Percentiles rank a stretch among this genome's conserved stretches.
Conservation (phyloP, 1,140 invertebrate genomes). For the Heterodera carotae region DNA sequence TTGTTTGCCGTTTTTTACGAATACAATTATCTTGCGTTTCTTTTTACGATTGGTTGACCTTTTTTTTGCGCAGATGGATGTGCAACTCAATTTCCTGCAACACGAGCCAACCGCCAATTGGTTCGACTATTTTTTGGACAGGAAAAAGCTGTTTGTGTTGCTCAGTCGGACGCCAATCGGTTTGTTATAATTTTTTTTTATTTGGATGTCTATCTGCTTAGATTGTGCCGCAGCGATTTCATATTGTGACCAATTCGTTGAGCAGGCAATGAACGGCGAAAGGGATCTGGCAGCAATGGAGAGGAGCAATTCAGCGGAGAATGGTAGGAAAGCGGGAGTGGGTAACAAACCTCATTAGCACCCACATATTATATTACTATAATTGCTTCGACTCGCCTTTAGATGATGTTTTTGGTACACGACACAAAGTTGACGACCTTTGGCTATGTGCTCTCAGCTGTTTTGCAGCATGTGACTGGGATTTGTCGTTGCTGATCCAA, state of each 20-base stretch:
- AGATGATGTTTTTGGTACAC: conserved; percentile 33
- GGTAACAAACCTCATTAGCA: too few species aligned
- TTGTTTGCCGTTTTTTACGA: not conserved
- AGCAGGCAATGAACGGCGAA: conserved; percentile 35
- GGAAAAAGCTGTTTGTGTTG: conserved; percentile 33
- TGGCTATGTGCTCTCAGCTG: conserved; percentile 42
- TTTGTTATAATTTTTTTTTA: not conserved
- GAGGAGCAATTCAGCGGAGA: conserved; percentile 32
- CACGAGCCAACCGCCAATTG: conserved; percentile 36
- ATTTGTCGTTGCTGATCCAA: conserved; percentile 38
- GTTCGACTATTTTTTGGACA: conserved; percentile 40
- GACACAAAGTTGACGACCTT: conserved; percentile 34
- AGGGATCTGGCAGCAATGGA: conserved; percentile 26
- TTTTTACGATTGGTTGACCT: too few species aligned
- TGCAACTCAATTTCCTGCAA: conserved; percentile 42
- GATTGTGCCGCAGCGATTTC: conserved; percentile 18
- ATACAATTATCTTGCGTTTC: not conserved
- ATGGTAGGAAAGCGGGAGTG: conserved; percentile 21
- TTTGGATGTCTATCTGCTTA: not conserved
- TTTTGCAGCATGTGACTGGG: conserved; percentile 34
- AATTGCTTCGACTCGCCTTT: not conserved
- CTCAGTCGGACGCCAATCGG: conserved; percentile 4
- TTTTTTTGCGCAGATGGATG: too few species aligned
- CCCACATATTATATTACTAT: too few species aligned
- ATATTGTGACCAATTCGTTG: conserved; percentile 42